Evolutionary conservation across 2,113 vertebrate species (phyloP).

Genomic region (Anhinga anhinga): DNA sequence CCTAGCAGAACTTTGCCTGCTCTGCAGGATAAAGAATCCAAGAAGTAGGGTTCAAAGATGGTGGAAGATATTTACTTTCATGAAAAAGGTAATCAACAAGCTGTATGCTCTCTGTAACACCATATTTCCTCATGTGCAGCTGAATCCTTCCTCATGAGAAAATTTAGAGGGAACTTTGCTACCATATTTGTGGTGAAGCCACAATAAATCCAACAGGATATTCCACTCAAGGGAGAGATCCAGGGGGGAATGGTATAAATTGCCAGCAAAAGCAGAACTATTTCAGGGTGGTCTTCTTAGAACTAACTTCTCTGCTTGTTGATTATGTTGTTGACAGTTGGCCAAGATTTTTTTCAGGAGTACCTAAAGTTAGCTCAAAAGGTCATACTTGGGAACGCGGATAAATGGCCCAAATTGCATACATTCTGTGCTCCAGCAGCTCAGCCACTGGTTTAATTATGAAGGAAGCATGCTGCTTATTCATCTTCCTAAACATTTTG

Average conservation of each 20-base stretch:
- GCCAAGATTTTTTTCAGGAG: slow-evolving; percentile 34
- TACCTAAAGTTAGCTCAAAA: slow-evolving; percentile 48
- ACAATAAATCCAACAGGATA: slow-evolving; percentile 49
- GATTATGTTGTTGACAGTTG: slow-evolving; percentile 25
- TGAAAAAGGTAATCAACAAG: not conserved
- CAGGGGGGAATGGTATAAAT: not conserved
- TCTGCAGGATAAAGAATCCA: not conserved
- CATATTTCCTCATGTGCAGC: not conserved
- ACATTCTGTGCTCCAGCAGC: not conserved
- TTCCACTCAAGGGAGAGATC: slow-evolving; percentile 18
- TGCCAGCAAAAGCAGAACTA: slow-evolving; percentile 48
- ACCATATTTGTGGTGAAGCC: slow-evolving; percentile 18
- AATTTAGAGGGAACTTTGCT: not conserved
- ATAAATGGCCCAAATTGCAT: not conserved
- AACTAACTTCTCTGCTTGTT: slow-evolving; percentile 6
- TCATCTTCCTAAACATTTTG: not conserved
- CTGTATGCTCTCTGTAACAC: not conserved
- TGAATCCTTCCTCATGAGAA: slow-evolving; percentile 6
- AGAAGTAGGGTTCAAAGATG: not conserved
- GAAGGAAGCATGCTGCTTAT: not conserved
- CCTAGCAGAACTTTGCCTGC: not conserved
- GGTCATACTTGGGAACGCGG: not conserved
- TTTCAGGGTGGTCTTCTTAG: slow-evolving; percentile 53
- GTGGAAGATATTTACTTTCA: not conserved
- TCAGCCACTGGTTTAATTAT: not conserved